Evolutionary conservation across 2,888 invertebrate species (phyloP).

Genomic region (Melipona beecheii): DNA sequence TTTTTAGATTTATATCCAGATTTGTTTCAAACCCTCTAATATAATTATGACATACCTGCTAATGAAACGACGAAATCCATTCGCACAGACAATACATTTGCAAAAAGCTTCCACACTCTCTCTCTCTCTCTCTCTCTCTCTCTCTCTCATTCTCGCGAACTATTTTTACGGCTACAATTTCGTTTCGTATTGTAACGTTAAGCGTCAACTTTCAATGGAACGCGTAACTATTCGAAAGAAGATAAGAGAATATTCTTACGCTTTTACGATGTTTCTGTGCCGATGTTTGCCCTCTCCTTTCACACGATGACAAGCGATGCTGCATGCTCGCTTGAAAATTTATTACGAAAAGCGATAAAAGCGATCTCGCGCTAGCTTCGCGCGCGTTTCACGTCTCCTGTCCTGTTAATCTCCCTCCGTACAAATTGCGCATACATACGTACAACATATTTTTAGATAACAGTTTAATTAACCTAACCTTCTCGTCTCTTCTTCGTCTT

Average conservation of each 20-base stretch:
- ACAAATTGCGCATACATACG: background rate
- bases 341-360: conserved; percentile 23
- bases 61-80: no score
- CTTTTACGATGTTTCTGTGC: background rate
- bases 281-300: background rate
- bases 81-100: no score
- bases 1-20: background rate
- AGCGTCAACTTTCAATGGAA: background rate
- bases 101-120: no score
- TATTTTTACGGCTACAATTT: no score
- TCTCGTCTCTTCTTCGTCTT: no score
- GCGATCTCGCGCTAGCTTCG: background rate
- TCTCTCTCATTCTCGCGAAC: no score
- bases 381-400: background rate
- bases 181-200: no score
- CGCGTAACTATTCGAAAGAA: background rate
- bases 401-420: background rate
- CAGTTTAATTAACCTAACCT: background rate
- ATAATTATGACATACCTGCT: no score
- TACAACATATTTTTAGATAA: conserved; percentile 23
- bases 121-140: no score
- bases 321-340: background rate
- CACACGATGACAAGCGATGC: background rate
- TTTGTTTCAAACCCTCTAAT: no score
- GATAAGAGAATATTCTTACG: conserved; percentile 3